These are phyloP conservation scores for Aplidium turbinatum DNA, from an alignment of 23 tunicate genomes.

Conservation along the genomic window DNA sequence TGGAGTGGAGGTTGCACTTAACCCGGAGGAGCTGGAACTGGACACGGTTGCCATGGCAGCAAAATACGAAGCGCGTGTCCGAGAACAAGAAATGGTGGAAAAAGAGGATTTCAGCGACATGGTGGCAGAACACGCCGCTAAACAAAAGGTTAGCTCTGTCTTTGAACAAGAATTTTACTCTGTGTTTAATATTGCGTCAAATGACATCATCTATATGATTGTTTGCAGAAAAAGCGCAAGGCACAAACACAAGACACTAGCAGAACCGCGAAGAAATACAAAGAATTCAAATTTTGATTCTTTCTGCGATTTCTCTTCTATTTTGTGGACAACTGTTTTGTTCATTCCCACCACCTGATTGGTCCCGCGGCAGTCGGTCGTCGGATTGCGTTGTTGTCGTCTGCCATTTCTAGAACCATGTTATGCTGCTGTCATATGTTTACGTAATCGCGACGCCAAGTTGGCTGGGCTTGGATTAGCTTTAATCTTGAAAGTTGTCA, in stretches of 20 bases:
- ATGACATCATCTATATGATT: background rate
- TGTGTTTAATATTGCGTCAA: no score
- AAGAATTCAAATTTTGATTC: conserved; percentile 89
- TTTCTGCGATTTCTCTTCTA: no score
- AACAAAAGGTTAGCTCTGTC: conserved; percentile 78
- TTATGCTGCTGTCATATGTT: no score
- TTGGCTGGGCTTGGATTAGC: no score
- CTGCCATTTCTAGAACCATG: no score
- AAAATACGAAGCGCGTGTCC: conserved; percentile 80
- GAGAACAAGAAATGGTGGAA: conserved; percentile 75
- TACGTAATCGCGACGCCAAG: no score
- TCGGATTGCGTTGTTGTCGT: no score
- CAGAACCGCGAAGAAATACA: conserved; percentile 82
- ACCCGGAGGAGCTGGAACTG: conserved; percentile 89
- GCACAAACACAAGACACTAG: conserved; percentile 83
- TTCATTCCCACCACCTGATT: no score
- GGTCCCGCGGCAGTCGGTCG: no score
- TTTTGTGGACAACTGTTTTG: no score
- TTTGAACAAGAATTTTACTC: no score
- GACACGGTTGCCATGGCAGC: conserved; percentile 96
- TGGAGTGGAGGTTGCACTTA: conserved; percentile 84
- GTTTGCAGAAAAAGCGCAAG: conserved; percentile 73
- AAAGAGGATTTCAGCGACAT: conserved; percentile 96
- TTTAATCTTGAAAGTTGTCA: no score
- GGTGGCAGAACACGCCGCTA: conserved; percentile 98